phyloP scores from a whole-genome alignment of 2,888 invertebrate species.

The Ophonus ardosiacus region DNA sequence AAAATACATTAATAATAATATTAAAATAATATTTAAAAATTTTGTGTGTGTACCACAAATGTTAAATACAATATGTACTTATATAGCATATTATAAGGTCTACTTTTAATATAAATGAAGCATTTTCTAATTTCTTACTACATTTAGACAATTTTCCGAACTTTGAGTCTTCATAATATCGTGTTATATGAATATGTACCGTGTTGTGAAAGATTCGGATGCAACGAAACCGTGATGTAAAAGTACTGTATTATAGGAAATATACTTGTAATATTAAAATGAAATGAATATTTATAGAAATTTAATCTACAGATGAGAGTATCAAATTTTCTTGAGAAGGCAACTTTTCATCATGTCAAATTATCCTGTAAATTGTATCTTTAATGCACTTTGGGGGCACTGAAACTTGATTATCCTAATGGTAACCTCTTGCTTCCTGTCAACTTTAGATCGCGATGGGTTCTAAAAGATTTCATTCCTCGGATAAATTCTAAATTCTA shows the following conservation, averaged over 20 bases:
- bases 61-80: too few species aligned
- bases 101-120: too few species aligned
- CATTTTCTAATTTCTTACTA: too few species aligned
- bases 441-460: background rate
- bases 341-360: background rate
- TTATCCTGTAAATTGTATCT: background rate
- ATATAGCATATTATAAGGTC: too few species aligned
- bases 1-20: too few species aligned
- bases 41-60: too few species aligned
- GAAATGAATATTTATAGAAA: background rate
- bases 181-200: too few species aligned
- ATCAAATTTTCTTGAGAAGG: background rate
- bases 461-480: slow-evolving; percentile 4
- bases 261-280: background rate
- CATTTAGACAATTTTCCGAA: too few species aligned
- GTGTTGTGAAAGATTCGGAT: too few species aligned
- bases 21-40: too few species aligned
- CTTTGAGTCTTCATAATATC: too few species aligned
- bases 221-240: too few species aligned
- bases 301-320: background rate
- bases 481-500: background rate
- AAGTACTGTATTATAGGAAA: background rate
- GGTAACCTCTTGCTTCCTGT: background rate
- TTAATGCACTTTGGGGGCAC: background rate
- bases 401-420: slow-evolving; percentile 17